Base-by-base conservation (phyloP, 2,797 vertebrate species). In the Coreius guichenoti region DNA sequence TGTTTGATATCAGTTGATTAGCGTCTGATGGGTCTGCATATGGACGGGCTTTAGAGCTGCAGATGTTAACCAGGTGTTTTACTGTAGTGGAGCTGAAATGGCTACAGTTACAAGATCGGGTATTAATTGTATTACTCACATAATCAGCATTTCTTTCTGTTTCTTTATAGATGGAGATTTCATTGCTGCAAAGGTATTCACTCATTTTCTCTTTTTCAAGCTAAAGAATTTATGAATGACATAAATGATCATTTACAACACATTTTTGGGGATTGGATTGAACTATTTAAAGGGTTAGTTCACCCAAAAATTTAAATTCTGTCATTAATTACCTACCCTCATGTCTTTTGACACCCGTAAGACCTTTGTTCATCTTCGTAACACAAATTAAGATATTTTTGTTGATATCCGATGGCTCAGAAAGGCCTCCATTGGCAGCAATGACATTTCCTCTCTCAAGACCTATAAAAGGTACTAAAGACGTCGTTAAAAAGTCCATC, bases 101-200 rank as follows among this genome's bases (percentile, higher is more conserved):
- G 9, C 2, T 39, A 23, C 33, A 31, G 11, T 49, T 19, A 19
- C 14, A 21, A 3, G 9, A 58, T 84, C 6, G 13, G 23, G 4
- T 8, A 31, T 76, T 61, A 31, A 58, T 70, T 45, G 23, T 51
- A 9, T 47, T 14, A 29, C 4, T 56, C 21, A 13, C 51, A 33
- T 61, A 39, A 61, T 26, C 14, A 21, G 2, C 12, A 8, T n/a
- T 54, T n/a, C 61, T 7, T 56, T 61, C 8, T 74, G 2, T 78
- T 39, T 82, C n/a, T 51, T 13, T 78, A 43, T 45, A 88, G 87
- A 88, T 88, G 85, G 87, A 88, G 68, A 84, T 88, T 23, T 13
- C 78, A 6, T 68, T 88, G 26, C 78, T 88, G 17, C 81, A 78
- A 47, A 86, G 85, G 87, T 86, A 65, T 21, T 47, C 39, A 31